Percentiles rank a stretch among this genome's conserved stretches.
phyloP scores from a whole-genome alignment of 2,113 vertebrate species.

The Etia nguti region DNA sequence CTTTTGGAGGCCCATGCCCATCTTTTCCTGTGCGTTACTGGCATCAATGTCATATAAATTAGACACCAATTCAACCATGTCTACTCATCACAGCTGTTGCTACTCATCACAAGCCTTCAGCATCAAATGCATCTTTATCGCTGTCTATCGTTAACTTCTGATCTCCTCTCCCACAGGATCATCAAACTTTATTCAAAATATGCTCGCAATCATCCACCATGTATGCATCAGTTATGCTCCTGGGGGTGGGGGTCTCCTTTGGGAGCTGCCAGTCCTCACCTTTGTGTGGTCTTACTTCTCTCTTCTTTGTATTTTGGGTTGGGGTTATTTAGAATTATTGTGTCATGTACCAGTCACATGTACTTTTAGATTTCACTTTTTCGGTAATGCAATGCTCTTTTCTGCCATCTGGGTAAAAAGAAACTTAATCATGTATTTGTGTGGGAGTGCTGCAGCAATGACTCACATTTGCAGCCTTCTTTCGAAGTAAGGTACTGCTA shows the following conservation, averaged over 20 bases:
- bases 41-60: neutral
- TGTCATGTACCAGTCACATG: neutral
- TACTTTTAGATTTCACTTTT: neutral
- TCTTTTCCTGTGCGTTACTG: neutral
- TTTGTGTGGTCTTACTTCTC: neutral
- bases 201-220: neutral
- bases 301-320: neutral
- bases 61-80: neutral
- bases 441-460: neutral
- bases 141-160: neutral
- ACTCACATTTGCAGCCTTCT: constrained; percentile 22
- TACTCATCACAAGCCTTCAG: neutral
- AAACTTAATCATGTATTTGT: neutral
- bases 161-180: neutral
- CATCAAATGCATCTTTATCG: neutral
- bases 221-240: neutral
- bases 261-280: neutral
- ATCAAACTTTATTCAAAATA: neutral
- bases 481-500: neutral
- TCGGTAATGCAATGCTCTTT: neutral
- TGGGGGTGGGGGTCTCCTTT: neutral
- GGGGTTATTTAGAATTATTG: neutral
- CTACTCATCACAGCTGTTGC: neutral
- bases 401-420: neutral
- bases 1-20: neutral